Percentiles rank a stretch among this genome's conserved stretches.
phyloP scores from a whole-genome alignment of 2,888 invertebrate species.

The Gari tellinella region DNA sequence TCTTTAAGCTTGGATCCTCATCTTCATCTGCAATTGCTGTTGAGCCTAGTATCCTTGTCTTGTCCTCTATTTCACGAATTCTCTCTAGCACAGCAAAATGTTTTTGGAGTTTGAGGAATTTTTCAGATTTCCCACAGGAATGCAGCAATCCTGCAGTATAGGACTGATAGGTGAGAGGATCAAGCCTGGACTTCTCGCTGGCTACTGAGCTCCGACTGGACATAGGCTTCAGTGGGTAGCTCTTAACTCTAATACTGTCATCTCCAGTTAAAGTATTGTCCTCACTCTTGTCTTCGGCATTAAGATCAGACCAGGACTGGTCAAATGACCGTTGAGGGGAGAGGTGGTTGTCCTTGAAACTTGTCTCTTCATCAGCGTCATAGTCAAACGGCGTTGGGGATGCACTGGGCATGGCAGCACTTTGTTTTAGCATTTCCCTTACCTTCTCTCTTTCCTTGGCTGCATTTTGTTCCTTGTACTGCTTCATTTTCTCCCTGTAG shows the following conservation, averaged over 20 bases:
- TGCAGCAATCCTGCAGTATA: slow-evolving; percentile 86
- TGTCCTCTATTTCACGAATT: slow-evolving; percentile 87
- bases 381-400: slow-evolving; percentile 61
- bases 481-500: slow-evolving; percentile 37
- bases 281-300: slow-evolving; percentile 27
- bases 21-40: neutral
- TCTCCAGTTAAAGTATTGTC: slow-evolving; percentile 15
- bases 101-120: slow-evolving; percentile 93
- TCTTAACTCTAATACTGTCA: slow-evolving; percentile 9
- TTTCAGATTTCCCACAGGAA: slow-evolving; percentile 89
- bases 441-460: slow-evolving; percentile 53
- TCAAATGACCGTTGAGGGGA: slow-evolving; percentile 25
- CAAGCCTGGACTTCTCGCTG: slow-evolving; percentile 79
- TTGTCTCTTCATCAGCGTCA: slow-evolving; percentile 60
- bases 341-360: slow-evolving; percentile 26
- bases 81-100: slow-evolving; percentile 94
- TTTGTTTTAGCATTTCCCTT: slow-evolving; percentile 48
- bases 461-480: slow-evolving; percentile 46
- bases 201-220: slow-evolving; percentile 69
- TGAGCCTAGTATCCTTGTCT: slow-evolving; percentile 25
- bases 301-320: slow-evolving; percentile 39
- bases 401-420: slow-evolving; percentile 62
- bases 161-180: slow-evolving; percentile 81
- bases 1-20: slow-evolving; percentile 4
- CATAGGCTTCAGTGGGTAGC: slow-evolving; percentile 34